A percentile compares a stretch with the other conserved stretches of the same genome.
Conservation (phyloP, 1,140 invertebrate genomes). For the Plutomurus gul region DNA sequence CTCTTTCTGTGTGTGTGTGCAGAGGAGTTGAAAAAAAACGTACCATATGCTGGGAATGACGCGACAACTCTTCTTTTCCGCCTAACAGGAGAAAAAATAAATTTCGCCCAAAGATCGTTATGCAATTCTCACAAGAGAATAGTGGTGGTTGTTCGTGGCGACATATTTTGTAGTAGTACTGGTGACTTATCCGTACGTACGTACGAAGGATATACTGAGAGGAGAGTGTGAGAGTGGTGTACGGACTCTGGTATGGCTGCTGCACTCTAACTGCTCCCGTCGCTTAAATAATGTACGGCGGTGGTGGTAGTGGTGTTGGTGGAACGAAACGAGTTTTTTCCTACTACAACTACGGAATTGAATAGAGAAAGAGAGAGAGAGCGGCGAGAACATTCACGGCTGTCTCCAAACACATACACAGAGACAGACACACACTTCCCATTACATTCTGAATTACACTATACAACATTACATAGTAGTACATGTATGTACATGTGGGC, state of each 20-base stretch:
- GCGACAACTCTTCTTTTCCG: constrained; percentile 15
- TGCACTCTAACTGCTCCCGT: not conserved
- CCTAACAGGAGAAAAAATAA: not conserved
- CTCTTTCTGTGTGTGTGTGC: too few relatives aligned
- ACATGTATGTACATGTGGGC: too few relatives aligned
- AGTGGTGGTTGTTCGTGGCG: not conserved
- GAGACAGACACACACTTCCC: too few relatives aligned
- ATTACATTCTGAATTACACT: too few relatives aligned
- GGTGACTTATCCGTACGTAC: too few relatives aligned
- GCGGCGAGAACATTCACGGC: too few relatives aligned
- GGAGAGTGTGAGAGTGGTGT: too few relatives aligned
- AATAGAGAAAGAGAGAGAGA: too few relatives aligned
- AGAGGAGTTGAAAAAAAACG: not conserved
- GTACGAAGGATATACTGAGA: too few relatives aligned
- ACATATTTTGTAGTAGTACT: not conserved
- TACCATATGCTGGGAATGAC: not conserved
- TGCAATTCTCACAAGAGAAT: constrained; percentile 6
- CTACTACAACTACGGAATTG: constrained; percentile 5
- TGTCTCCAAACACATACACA: too few relatives aligned
- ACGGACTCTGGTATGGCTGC: too few relatives aligned
- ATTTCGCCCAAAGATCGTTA: constrained; percentile 14
- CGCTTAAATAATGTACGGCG: not conserved
- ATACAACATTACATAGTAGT: too few relatives aligned
- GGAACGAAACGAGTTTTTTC: not conserved
- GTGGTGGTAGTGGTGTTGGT: not conserved